Conservation (phyloP, 2,888 invertebrate species). For the Eustalomyia histrio region DNA sequence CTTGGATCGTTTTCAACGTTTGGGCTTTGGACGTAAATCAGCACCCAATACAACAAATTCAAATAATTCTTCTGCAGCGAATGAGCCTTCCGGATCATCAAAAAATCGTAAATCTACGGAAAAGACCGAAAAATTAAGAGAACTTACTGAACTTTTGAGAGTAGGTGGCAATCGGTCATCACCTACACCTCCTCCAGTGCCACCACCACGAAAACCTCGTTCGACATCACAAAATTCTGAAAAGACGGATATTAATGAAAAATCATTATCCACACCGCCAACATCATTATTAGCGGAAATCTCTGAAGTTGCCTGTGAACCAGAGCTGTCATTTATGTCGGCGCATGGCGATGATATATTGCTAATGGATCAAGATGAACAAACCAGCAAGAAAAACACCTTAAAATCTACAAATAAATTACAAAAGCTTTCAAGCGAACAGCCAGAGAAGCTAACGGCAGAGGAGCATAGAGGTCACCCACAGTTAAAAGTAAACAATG, state of each 20-base stretch:
- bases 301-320: slow-evolving; percentile 21
- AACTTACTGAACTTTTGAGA: slow-evolving; percentile 89
- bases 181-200: slow-evolving; percentile 83
- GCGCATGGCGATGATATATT: slow-evolving; percentile 70
- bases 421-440: slow-evolving; percentile 30
- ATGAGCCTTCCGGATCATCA: slow-evolving; percentile 49
- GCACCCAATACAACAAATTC: slow-evolving; percentile 68
- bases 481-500: slow-evolving; percentile 55
- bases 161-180: slow-evolving; percentile 73
- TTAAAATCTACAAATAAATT: slow-evolving; percentile 70
- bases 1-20: slow-evolving; percentile 90
- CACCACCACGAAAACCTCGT: slow-evolving; percentile 81
- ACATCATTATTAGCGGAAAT: slow-evolving; percentile 55
- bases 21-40: slow-evolving; percentile 83
- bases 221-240: slow-evolving; percentile 80
- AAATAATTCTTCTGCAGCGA: background rate
- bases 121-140: slow-evolving; percentile 86
- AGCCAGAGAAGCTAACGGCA: slow-evolving; percentile 16
- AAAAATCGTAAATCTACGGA: slow-evolving; percentile 80
- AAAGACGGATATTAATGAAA: slow-evolving; percentile 67
- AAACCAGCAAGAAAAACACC: slow-evolving; percentile 59
- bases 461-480: background rate
- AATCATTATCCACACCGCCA: slow-evolving; percentile 23
- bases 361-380: slow-evolving; percentile 72
- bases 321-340: slow-evolving; percentile 64